phyloP scores from a whole-genome alignment of 2,888 invertebrate species.

The Eucera pruinosa region DNA sequence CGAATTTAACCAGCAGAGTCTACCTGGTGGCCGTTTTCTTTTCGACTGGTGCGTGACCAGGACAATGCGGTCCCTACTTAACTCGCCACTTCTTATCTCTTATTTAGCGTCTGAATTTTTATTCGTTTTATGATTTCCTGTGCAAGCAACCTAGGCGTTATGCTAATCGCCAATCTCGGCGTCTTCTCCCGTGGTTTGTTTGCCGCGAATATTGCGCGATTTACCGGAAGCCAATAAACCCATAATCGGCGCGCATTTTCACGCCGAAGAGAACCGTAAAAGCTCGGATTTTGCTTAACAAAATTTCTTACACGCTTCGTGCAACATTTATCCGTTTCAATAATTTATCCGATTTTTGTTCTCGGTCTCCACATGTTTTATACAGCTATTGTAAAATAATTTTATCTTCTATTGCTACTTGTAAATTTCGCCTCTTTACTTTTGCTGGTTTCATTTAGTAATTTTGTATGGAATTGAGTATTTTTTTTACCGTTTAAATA shows the following conservation, averaged over 20 bases:
- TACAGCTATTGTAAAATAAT: too few species aligned
- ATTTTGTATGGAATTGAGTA: too few species aligned
- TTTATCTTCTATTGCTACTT: too few species aligned
- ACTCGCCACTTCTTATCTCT: constrained; percentile 71
- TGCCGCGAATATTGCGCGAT: constrained; percentile 66
- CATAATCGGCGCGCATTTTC: constrained; percentile 51
- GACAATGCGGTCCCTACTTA: constrained; percentile 80
- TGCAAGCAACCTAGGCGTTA: constrained; percentile 68
- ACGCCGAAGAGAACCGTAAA: neutral
- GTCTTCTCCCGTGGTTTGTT: constrained; percentile 28
- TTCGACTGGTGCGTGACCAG: constrained; percentile 78
- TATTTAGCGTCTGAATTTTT: constrained; percentile 78
- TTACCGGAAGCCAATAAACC: constrained; percentile 67
- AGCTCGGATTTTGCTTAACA: too few species aligned
- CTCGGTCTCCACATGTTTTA: too few species aligned
- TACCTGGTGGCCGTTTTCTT: constrained; percentile 70
- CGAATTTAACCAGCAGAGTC: constrained; percentile 53
- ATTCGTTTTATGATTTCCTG: constrained; percentile 80
- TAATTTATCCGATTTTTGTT: neutral
- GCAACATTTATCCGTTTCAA: neutral
- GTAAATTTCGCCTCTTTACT: too few species aligned
- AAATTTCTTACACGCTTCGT: neutral
- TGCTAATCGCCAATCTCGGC: constrained; percentile 70
- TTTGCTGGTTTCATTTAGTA: neutral
- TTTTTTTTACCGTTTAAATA: too few species aligned